Base-by-base conservation (phyloP, 2,797 vertebrate species). In the Decapterus maruadsi region DNA sequence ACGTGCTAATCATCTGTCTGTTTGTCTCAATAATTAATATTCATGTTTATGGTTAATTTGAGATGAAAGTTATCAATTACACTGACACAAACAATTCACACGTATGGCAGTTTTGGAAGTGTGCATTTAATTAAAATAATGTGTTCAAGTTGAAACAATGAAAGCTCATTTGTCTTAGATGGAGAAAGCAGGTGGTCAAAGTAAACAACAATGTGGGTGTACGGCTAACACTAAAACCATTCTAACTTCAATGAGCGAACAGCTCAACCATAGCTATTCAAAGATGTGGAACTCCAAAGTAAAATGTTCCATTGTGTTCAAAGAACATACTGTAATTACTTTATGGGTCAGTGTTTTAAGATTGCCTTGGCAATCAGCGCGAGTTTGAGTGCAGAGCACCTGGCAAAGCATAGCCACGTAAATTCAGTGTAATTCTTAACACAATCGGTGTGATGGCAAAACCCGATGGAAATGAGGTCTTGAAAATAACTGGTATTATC, bases 251-350 rank as follows among this genome's bases (percentile, higher is more conserved):
- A 73, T 43, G 31, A 20, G 76, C 70, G 61, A 77, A 54, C 36
- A 56, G 29, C 73, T 78, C 58, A 81, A 45, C 80, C 58, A 20
- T 64, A 68, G 57, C 40, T 36, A 71, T 81, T 81, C 50, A 75
- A 57, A 75, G 65, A 43, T 26, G n/a, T 42, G n/a, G 20, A 53
- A 53, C n/a, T 46, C 55, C 61, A 31, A 46, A 70, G 43, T 29
- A 31, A 61, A 61, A 29, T n/a, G 42, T 73, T 66, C 78, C 11
- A 76, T 42, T 72, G 64, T 72, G 40, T 75, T 75, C 46, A 75
- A 70, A 70, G 71, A 69, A 81, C 46, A 48, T 22, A 57, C 14
- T 53, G 61, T 64, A 75, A 84, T 87, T 79, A 75, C 50, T 55
- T 78, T 45, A 70, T 50, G 22, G 22, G 60, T 54, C 68, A 60